Conservation (phyloP, 2,888 invertebrate species). For the Hecatera dysodea region DNA sequence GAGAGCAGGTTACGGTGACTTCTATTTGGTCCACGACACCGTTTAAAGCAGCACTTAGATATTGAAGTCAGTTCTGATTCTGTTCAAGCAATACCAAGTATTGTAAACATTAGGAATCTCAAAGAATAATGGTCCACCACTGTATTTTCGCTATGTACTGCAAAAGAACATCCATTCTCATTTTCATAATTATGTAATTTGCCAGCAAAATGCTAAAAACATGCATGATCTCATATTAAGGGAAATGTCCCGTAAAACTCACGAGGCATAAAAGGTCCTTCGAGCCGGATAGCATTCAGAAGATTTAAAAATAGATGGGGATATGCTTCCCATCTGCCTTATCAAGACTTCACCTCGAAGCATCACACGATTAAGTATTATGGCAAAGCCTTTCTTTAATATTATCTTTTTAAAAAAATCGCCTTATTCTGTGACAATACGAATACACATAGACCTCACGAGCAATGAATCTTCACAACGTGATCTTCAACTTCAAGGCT, state of each 20-base stretch:
- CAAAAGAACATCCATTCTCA: not conserved
- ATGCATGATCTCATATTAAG: not conserved
- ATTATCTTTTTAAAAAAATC: conserved; percentile 7
- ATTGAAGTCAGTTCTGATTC: not conserved
- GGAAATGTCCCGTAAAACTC: not conserved
- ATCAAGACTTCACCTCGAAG: not conserved
- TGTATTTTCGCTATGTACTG: not conserved
- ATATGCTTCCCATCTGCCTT: not conserved
- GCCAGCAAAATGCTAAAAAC: not conserved
- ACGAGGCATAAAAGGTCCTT: not conserved
- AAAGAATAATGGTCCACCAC: not conserved
- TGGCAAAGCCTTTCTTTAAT: not conserved
- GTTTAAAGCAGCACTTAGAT: conserved; percentile 10
- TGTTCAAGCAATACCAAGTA: not conserved
- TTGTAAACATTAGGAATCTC: not conserved
- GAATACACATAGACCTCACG: conserved; percentile 24
- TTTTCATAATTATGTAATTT: not conserved
- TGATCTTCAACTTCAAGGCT: conserved; percentile 38
- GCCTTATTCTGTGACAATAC: conserved; percentile 25
- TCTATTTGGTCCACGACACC: conserved; percentile 18
- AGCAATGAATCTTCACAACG: conserved; percentile 49
- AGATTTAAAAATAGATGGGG: not conserved
- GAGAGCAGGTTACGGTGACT: conserved; percentile 18
- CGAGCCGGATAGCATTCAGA: not conserved
- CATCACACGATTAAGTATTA: conserved; percentile 13